phyloP scores from a whole-genome alignment of 1,140 invertebrate species.

The Aphidius gifuensis region DNA sequence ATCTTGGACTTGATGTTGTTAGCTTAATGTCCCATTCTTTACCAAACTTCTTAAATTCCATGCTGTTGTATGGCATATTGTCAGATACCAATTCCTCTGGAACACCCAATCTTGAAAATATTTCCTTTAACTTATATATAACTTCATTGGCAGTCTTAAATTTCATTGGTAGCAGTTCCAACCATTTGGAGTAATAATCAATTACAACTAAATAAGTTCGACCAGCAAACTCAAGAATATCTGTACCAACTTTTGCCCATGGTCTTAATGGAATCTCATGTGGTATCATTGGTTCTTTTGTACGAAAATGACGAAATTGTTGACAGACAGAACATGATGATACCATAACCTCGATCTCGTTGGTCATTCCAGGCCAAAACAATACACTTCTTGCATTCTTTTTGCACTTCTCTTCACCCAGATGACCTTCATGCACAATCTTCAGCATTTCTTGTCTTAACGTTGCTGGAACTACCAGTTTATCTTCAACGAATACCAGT shows the following conservation, averaged over 20 bases:
- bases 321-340: conserved; percentile 36
- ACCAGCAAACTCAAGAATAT: conserved; percentile 31
- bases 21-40: conserved; percentile 32
- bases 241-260: conserved; percentile 35
- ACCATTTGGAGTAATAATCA: conserved; percentile 41
- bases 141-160: conserved; percentile 29
- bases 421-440: conserved; percentile 39
- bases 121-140: conserved; percentile 28
- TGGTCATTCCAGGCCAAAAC: conserved; percentile 44
- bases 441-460: conserved; percentile 37
- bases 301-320: conserved; percentile 31
- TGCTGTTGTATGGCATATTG: conserved; percentile 33
- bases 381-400: conserved; percentile 38
- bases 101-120: conserved; percentile 36
- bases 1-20: conserved; percentile 32
- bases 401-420: conserved; percentile 37
- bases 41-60: conserved; percentile 29
- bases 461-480: conserved; percentile 36
- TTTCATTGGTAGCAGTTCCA: conserved; percentile 32
- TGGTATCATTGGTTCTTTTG: conserved; percentile 34
- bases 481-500: conserved; percentile 37
- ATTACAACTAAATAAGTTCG: conserved; percentile 31
- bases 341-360: conserved; percentile 36
- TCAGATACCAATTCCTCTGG: conserved; percentile 34
- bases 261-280: conserved; percentile 34